A percentile compares a stretch with the other conserved stretches of the same genome.
Evolutionary conservation across 2,888 invertebrate species (phyloP).

Genomic region (Eilema depressum): DNA sequence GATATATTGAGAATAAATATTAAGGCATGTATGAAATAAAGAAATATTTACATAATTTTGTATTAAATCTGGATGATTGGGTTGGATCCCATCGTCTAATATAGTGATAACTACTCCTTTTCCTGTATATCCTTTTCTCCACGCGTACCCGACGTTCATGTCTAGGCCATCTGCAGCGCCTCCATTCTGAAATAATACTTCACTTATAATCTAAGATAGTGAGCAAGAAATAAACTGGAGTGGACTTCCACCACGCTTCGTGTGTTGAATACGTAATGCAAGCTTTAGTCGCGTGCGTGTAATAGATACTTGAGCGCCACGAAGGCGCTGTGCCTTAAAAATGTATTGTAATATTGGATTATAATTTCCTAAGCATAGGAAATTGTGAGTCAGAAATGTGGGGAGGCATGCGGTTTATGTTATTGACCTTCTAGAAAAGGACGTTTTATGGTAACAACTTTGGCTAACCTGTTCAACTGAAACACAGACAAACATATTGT

Average conservation of each 20-base stretch:
- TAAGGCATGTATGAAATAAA: constrained; percentile 14
- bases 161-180: constrained; percentile 97
- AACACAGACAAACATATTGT: too few species aligned
- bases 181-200: constrained; percentile 89
- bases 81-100: constrained; percentile 98
- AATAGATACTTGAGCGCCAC: constrained; percentile 43
- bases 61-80: constrained; percentile 96
- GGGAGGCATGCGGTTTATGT: not conserved
- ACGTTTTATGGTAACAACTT: too few species aligned
- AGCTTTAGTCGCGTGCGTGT: constrained; percentile 44
- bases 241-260: constrained; percentile 39
- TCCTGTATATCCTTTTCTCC: constrained; percentile 98
- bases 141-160: constrained; percentile 98
- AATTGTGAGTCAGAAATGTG: not conserved
- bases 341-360: constrained; percentile 17
- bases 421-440: not conserved
- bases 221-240: constrained; percentile 38
- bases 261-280: constrained; percentile 45
- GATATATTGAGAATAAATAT: constrained; percentile 18
- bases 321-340: constrained; percentile 26
- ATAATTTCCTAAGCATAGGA: constrained; percentile 12
- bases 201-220: constrained; percentile 36
- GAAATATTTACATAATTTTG: constrained; percentile 95
- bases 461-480: too few species aligned
- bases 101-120: constrained; percentile 98